Conservation (phyloP, 2,888 invertebrate genomes). For the Netelia melanura region DNA sequence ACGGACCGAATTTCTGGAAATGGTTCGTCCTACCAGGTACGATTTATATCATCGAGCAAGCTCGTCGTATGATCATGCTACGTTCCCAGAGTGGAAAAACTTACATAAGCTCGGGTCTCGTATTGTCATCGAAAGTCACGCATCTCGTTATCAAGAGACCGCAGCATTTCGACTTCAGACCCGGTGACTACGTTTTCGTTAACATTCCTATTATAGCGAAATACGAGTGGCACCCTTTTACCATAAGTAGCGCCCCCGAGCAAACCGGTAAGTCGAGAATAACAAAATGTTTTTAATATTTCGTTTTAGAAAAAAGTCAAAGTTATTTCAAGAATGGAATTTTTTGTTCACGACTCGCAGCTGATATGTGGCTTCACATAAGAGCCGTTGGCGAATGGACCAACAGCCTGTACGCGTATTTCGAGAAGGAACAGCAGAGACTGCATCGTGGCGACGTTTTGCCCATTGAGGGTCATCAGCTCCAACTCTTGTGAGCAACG, state of each 20-base stretch:
- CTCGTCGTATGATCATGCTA: slow-evolving; percentile 87
- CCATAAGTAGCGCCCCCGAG: slow-evolving; percentile 98
- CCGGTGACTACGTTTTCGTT: slow-evolving; percentile 97
- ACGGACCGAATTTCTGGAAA: slow-evolving; percentile 97
- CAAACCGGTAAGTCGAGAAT: slow-evolving; percentile 89
- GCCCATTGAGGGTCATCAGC: slow-evolving; percentile 82
- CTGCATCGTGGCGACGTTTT: slow-evolving; percentile 89
- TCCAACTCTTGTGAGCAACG: slow-evolving; percentile 69
- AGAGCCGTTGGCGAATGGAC: slow-evolving; percentile 98
- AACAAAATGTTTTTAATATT: not conserved
- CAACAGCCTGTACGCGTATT: slow-evolving; percentile 93
- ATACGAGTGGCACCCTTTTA: slow-evolving; percentile 99
- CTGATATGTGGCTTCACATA: slow-evolving; percentile 96
- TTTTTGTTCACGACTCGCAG: slow-evolving; percentile 84
- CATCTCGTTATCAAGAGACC: slow-evolving; percentile 96
- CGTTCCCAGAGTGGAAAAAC: slow-evolving; percentile 92
- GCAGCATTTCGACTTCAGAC: slow-evolving; percentile 93
- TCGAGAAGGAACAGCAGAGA: slow-evolving; percentile 92
- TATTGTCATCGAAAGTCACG: slow-evolving; percentile 95
- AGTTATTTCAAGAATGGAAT: not conserved
- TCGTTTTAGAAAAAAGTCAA: not conserved
- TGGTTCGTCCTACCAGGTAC: slow-evolving; percentile 95
- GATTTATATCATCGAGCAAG: slow-evolving; percentile 92
- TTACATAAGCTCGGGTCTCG: slow-evolving; percentile 94
- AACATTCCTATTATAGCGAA: slow-evolving; percentile 96